A percentile compares a stretch with the other conserved stretches of the same genome.
Evolutionary conservation across 2,888 invertebrate genomes (phyloP).

Genomic region (Brachyptera putata): DNA sequence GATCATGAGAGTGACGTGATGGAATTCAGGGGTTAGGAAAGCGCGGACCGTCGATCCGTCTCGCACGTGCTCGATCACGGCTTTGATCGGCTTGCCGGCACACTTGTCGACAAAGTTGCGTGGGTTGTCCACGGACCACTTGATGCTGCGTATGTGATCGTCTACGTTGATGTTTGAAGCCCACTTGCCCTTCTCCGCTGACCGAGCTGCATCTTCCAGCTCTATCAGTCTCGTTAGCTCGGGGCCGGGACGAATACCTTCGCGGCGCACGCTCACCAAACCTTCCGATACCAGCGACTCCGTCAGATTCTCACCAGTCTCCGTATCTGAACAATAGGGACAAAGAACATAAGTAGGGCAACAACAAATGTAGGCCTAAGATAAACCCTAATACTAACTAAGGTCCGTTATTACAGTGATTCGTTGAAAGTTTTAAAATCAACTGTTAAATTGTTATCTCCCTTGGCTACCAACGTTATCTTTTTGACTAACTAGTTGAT

Average conservation of each 20-base stretch:
- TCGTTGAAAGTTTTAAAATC: no score
- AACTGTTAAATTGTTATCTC: no score
- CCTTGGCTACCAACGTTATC: no score
- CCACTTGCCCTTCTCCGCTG: conserved; percentile 84
- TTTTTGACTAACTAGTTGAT: no score
- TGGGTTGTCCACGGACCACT: conserved; percentile 86
- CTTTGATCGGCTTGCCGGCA: conserved; percentile 81
- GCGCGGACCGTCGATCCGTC: conserved; percentile 95
- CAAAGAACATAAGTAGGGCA: no score
- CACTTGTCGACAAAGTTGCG: conserved; percentile 77
- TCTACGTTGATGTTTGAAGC: conserved; percentile 43
- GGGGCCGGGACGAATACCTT: conserved; percentile 57
- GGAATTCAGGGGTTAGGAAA: conserved; percentile 84
- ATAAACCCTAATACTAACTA: no score
- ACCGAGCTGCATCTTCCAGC: conserved; percentile 85
- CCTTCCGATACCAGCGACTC: conserved; percentile 88
- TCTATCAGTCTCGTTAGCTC: conserved; percentile 69
- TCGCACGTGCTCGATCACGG: conserved; percentile 94
- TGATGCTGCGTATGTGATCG: conserved; percentile 79
- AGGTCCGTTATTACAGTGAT: no score
- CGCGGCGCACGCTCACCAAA: conserved; percentile 72
- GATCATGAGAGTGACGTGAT: conserved; percentile 91
- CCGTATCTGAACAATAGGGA: conserved; percentile 45
- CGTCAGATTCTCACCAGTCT: conserved; percentile 79
- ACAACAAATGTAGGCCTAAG: no score